phyloP scores from a whole-genome alignment of 2,888 invertebrate species.

The Allygus modestus region DNA sequence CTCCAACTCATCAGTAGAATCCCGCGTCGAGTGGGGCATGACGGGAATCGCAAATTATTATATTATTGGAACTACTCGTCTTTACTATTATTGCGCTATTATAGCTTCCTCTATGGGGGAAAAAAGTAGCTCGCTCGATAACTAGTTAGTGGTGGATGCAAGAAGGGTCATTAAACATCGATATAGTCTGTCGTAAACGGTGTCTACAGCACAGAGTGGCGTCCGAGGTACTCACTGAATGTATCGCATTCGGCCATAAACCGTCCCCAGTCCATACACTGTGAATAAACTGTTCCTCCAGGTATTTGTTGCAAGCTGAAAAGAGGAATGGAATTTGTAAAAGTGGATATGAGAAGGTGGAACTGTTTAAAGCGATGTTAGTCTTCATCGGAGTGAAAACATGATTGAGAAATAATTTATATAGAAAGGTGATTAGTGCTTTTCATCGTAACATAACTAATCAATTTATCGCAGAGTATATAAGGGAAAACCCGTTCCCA shows the following conservation, averaged over 20 bases:
- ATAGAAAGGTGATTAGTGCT: too few relatives aligned
- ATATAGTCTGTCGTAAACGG: slow-evolving; percentile 2
- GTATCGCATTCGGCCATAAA: neutral
- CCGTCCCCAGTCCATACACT: too few relatives aligned
- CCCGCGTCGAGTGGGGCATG: neutral
- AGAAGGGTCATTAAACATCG: slow-evolving; percentile 13
- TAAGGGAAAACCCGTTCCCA: too few relatives aligned
- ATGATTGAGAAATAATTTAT: too few relatives aligned
- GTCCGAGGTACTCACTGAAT: neutral
- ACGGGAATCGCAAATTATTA: slow-evolving; percentile 11
- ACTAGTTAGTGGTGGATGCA: neutral
- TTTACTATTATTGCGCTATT: neutral
- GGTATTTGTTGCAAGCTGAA: too few relatives aligned
- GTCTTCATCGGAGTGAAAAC: too few relatives aligned
- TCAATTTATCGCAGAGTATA: too few relatives aligned
- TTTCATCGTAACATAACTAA: too few relatives aligned
- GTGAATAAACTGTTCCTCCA: too few relatives aligned
- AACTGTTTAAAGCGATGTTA: too few relatives aligned
- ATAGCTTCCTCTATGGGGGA: slow-evolving; percentile 1
- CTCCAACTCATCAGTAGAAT: neutral
- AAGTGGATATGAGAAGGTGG: too few relatives aligned
- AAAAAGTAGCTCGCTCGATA: slow-evolving; percentile 9
- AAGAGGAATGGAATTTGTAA: too few relatives aligned
- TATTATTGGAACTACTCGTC: slow-evolving; percentile 30
- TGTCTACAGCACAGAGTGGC: neutral